These are phyloP conservation scores for Euthynnus affinis DNA, from an alignment of 2,797 vertebrate species.

Conservation along the genomic window DNA sequence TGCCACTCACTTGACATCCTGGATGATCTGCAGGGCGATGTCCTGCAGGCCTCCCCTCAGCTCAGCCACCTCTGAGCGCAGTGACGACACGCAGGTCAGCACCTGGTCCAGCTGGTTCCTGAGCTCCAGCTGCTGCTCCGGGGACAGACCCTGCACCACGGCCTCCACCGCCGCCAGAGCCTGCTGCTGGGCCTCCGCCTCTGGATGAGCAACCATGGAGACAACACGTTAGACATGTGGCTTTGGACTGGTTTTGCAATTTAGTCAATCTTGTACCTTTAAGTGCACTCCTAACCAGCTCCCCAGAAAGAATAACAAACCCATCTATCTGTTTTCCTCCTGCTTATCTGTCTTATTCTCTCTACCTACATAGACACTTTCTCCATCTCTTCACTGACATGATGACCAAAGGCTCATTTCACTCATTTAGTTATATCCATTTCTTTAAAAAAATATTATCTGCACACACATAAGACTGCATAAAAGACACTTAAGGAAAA, in stretches of 20 bases:
- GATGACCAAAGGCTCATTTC: too few relatives aligned
- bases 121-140: constrained; percentile 87
- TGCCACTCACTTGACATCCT: constrained; percentile 91
- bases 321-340: neutral
- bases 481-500: too few relatives aligned
- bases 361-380: too few relatives aligned
- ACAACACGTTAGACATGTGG: neutral
- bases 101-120: constrained; percentile 92
- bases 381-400: too few relatives aligned
- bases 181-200: constrained; percentile 62
- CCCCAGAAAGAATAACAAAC: neutral
- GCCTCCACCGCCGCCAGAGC: constrained; percentile 68
- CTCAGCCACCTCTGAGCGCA: constrained; percentile 91
- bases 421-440: too few relatives aligned
- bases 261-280: neutral
- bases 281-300: neutral
- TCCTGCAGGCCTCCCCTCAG: constrained; percentile 88
- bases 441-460: too few relatives aligned
- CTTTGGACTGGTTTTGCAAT: neutral
- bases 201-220: constrained; percentile 30
- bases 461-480: too few relatives aligned
- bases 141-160: constrained; percentile 75
- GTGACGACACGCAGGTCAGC: constrained; percentile 85
- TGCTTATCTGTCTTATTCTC: neutral
- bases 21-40: constrained; percentile 90